phyloP scores from a whole-genome alignment of 2,113 vertebrate genomes.

The Syngnathoides biaculeatus region DNA sequence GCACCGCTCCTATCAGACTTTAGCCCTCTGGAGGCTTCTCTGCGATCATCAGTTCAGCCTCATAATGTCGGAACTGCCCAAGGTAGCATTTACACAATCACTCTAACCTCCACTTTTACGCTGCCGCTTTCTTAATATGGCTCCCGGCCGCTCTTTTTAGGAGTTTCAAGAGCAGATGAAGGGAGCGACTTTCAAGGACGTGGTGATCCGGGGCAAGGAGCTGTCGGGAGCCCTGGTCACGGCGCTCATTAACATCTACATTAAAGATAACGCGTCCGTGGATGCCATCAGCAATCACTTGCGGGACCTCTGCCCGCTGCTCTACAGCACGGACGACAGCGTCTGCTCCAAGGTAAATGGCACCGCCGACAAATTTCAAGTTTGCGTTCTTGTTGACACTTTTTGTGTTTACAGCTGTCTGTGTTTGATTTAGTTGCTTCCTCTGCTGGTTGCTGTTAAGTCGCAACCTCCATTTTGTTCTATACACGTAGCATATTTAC shows the following conservation, averaged over 20 bases:
- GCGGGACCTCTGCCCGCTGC: constrained; percentile 87
- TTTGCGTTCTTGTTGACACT: background rate
- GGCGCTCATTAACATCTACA: constrained; percentile 93
- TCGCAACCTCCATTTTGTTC: background rate
- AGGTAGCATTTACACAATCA: constrained; percentile 70
- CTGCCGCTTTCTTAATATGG: background rate
- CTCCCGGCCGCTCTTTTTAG: constrained; percentile 53
- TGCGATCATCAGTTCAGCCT: constrained; percentile 93
- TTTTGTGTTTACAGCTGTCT: background rate
- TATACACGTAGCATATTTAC: background rate
- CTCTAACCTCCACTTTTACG: background rate
- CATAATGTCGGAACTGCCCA: constrained; percentile 89
- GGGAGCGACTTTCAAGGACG: constrained; percentile 87
- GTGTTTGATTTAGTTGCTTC: background rate
- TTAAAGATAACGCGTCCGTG: constrained; percentile 91
- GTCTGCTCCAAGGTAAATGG: constrained; percentile 89
- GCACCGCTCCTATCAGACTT: constrained; percentile 88
- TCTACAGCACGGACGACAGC: constrained; percentile 93
- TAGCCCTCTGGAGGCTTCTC: constrained; percentile 93
- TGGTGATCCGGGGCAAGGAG: constrained; percentile 90
- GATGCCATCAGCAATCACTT: constrained; percentile 91
- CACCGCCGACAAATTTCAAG: background rate
- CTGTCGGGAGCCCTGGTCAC: constrained; percentile 89
- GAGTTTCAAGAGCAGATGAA: constrained; percentile 94
- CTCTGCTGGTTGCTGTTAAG: background rate